Base-by-base conservation (phyloP, 2,113 vertebrate species). In the Campylomormyrus tamandua region DNA sequence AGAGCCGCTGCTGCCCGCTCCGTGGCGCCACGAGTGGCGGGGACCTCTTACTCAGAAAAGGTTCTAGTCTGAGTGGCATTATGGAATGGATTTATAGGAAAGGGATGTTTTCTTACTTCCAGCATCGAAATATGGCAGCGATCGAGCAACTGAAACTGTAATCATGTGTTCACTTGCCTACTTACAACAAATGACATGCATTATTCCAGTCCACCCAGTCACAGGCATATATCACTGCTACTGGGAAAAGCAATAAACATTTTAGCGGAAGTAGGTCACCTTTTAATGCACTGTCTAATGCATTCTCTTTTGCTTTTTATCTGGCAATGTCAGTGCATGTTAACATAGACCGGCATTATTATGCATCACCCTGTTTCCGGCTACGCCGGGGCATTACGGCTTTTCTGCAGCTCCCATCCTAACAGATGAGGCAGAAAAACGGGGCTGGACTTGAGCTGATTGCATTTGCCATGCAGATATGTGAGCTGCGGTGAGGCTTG, bases 261-360 rank as follows among this genome's bases (percentile, higher is more conserved):
- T 83, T 31, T 89, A 35, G 2, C 8, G 42, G 70, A 89, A 89
- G 88, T 89, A 80, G 88, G 88, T 89, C 88, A 89, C 62, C 31
- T 83, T 89, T 70, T 80, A 89, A 83, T 42, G 49, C 88, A 39
- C 70, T 49, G 88, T 19, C 88, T 89, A 77, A 53, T 89, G 88
- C 48, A 83, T 83, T 53, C 31, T 77, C 13, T 52, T 42, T 9
- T 53, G 66, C 45, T 5, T 3, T 39, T 8, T 31, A 52, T 31
- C 66, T 39, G 19, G 66, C 45, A 49, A 53, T 89, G 88, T 31
- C 70, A 52, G 88, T 89, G 17, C 49, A 89, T 83, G 66, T 53
- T 39, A 80, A 89, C 35, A 53, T 31, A 83, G 49, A 19, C 46
- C 4, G 15, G 35, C 39, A 80, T 24, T 50, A 80, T 52, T 50